Base-by-base conservation (phyloP, 1,140 invertebrate genomes). In the Eulimnadia texana region DNA sequence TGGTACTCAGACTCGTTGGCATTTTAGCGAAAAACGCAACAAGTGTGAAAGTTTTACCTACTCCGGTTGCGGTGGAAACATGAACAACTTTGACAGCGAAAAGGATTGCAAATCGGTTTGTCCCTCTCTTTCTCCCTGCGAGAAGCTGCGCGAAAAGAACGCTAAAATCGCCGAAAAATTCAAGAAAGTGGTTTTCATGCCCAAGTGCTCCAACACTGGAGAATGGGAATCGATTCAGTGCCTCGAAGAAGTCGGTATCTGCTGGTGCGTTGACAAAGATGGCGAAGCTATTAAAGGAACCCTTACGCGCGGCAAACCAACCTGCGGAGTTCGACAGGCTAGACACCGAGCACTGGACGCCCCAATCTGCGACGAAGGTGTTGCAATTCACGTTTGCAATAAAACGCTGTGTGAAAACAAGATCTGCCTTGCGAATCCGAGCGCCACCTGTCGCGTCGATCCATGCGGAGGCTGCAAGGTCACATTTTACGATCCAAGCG, bases 41-140 rank as follows among this genome's bases (percentile, higher is more conserved):
- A 78, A 79, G 63, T 89, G 86, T 71, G 80, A 90, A 64, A 74
- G 80, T 19, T 82, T 88, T 66, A 72, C 72, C 0, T 87, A 84
- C 67, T 78, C 78, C 11, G 84, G 84, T 27, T 86, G 84, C 64
- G 83, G 84, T 47, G 84, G 87, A 51, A 93, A 90, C 68, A 84
- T 89, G 68, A 96, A 95, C 72, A 86, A 90, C 67, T 96, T 95
- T 78, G 81, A 86, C 29, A 86, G 81, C 42, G 82, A 87, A 65
- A 76, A 83, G 16, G 84, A 89, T 64, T 96, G 93, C 72, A 83
- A 86, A 66, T 75, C 80, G 3, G 83, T 88, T 2, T 93, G 90
- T 71, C 86, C 86, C 63, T 80, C 75, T 1, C 68, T 90, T 16
- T 87, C 84, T n/a, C 81, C 82, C 49, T 91, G 88, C 70, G 87